Evolutionary conservation across 2,888 invertebrate species (phyloP).

Genomic region (Trissoscelio sp.): DNA sequence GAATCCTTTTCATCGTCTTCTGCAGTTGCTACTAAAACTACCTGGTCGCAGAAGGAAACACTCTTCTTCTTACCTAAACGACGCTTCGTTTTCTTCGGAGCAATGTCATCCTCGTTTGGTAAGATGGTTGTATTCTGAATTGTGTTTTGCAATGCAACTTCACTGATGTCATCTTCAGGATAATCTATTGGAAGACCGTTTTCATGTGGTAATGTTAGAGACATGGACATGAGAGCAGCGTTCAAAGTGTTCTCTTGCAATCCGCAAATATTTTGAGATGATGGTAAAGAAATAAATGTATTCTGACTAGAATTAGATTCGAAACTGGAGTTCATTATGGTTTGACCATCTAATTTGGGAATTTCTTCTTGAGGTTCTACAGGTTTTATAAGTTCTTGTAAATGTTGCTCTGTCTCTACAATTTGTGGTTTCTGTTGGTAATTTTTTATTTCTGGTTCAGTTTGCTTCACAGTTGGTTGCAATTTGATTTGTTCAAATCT

Average conservation of each 20-base stretch:
- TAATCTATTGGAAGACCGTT: conserved; percentile 83
- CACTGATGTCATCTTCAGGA: conserved; percentile 81
- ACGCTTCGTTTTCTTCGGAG: conserved; percentile 84
- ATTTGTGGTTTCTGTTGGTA: conserved; percentile 70
- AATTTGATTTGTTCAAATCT: conserved; percentile 88
- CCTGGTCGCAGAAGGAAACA: conserved; percentile 97
- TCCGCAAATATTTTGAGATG: conserved; percentile 45
- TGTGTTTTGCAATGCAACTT: conserved; percentile 82
- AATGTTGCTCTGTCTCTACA: conserved; percentile 57
- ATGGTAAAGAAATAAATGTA: conserved; percentile 64
- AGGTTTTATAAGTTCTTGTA: conserved; percentile 66
- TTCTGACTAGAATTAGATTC: conserved; percentile 76
- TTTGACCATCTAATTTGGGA: conserved; percentile 55
- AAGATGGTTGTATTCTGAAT: conserved; percentile 82
- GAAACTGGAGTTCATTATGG: conserved; percentile 70
- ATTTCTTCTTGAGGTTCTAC: conserved; percentile 33
- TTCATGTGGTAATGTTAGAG: conserved; percentile 84
- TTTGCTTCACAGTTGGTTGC: conserved; percentile 72
- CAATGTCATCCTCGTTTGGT: conserved; percentile 81
- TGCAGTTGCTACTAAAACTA: conserved; percentile 95
- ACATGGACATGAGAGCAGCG: conserved; percentile 80
- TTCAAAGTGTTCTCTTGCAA: conserved; percentile 77
- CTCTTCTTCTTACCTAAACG: conserved; percentile 93
- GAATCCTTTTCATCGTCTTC: conserved; percentile 96
- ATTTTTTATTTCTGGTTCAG: conserved; percentile 71